phyloP scores from a whole-genome alignment of 2,797 vertebrate genomes.

The Clarias fuscus region DNA sequence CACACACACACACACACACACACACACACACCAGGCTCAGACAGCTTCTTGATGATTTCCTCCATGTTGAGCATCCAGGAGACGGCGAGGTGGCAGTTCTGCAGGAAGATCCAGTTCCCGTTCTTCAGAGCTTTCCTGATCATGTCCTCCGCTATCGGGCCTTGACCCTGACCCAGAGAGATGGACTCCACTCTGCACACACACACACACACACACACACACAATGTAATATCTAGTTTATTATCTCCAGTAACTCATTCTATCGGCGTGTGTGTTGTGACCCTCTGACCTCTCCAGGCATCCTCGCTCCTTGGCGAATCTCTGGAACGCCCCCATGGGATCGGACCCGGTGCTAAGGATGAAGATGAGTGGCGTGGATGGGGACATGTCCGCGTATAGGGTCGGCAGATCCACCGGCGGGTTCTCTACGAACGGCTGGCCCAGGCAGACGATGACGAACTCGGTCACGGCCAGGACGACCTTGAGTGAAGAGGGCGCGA shows the following conservation, averaged over 20 bases:
- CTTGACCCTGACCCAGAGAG: slow-evolving; percentile 85
- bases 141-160: slow-evolving; percentile 83
- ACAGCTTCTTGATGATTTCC: slow-evolving; percentile 84
- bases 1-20: not conserved
- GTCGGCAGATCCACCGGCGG: slow-evolving; percentile 80
- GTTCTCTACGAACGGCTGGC: slow-evolving; percentile 81
- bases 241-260: too few species aligned
- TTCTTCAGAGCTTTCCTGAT: slow-evolving; percentile 75
- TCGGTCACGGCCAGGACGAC: slow-evolving; percentile 79
- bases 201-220: slow-evolving; percentile 31
- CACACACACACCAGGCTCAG: slow-evolving; percentile 69
- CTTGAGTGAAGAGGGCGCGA: slow-evolving; percentile 57
- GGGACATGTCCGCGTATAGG: slow-evolving; percentile 78
- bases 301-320: slow-evolving; percentile 80
- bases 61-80: slow-evolving; percentile 88
- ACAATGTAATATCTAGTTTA: not conserved
- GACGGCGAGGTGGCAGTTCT: slow-evolving; percentile 84
- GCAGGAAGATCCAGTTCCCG: slow-evolving; percentile 83
- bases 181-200: slow-evolving; percentile 78
- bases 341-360: slow-evolving; percentile 86
- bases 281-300: slow-evolving; percentile 74
- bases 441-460: slow-evolving; percentile 80
- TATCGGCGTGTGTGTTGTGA: too few species aligned
- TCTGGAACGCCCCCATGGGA: slow-evolving; percentile 84
- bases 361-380: slow-evolving; percentile 77